Conservation (phyloP, 1,140 invertebrate genomes). For the Drosophila truncata region DNA sequence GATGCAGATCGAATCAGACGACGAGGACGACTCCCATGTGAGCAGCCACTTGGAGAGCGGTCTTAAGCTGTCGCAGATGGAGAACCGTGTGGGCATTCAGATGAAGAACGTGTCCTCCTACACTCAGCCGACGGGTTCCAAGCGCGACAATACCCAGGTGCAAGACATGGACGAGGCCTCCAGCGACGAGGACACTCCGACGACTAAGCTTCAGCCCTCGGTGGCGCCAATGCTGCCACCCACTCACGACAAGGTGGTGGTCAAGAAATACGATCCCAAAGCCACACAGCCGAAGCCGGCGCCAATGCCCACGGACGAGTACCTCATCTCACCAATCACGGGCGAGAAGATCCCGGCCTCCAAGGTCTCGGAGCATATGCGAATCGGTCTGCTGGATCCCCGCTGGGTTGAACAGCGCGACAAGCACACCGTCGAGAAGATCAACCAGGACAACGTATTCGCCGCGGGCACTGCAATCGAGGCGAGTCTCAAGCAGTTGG, state of each 20-base stretch:
- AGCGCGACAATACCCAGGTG: conserved; percentile 86
- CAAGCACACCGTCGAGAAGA: conserved; percentile 91
- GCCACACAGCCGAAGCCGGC: conserved; percentile 87
- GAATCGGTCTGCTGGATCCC: conserved; percentile 98
- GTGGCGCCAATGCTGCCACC: conserved; percentile 91
- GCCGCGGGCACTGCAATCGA: conserved; percentile 96
- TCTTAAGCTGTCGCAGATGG: conserved; percentile 87
- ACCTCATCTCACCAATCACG: conserved; percentile 98
- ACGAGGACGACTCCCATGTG: conserved; percentile 88
- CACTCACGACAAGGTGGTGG: conserved; percentile 96
- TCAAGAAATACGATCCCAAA: conserved; percentile 99
- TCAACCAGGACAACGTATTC: conserved; percentile 87
- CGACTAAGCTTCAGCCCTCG: conserved; percentile 85
- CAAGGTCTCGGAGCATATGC: conserved; percentile 99
- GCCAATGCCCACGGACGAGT: conserved; percentile 91
- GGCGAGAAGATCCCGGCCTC: conserved; percentile 98
- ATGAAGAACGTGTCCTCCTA: conserved; percentile 85
- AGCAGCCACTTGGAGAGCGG: conserved; percentile 66
- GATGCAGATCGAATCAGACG: conserved; percentile 89
- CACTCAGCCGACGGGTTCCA: conserved; percentile 73
- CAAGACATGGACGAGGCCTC: conserved; percentile 97
- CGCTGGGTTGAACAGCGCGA: conserved; percentile 99
- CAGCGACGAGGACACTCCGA: conserved; percentile 90
- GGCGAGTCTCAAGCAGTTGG: conserved; percentile 97
- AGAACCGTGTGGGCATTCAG: conserved; percentile 87